Conservation (phyloP, 2,113 vertebrate genomes). For the Nothocercus nigrocapillus region DNA sequence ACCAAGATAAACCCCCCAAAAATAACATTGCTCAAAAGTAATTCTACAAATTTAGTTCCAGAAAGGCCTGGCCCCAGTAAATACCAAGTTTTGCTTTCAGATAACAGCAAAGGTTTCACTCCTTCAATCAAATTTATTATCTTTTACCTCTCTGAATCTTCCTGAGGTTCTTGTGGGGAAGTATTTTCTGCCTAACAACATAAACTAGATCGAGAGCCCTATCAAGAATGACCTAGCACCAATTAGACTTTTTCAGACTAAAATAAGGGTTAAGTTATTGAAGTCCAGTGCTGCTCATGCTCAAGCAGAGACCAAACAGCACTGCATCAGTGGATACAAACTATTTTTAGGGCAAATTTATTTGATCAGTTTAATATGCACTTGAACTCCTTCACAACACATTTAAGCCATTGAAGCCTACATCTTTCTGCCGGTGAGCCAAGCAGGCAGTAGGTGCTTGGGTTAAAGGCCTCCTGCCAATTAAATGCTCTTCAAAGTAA, state of each 20-base stretch:
- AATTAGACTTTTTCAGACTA: neutral
- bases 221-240: neutral
- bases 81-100: neutral
- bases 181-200: neutral
- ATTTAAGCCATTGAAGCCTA: neutral
- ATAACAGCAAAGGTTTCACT: neutral
- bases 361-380: neutral
- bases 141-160: neutral
- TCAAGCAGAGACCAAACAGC: neutral
- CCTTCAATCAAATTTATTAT: neutral
- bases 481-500: neutral
- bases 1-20: neutral
- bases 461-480: neutral
- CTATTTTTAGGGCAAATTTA: neutral
- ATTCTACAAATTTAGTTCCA: neutral
- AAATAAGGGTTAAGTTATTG: neutral
- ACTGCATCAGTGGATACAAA: neutral
- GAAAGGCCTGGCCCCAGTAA: neutral
- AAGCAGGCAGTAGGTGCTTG: neutral
- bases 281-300: neutral
- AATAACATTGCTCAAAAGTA: neutral
- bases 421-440: neutral
- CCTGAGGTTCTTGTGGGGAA: neutral
- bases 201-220: neutral
- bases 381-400: neutral